Conservation (phyloP, 2,797 vertebrate species). For the Mus spretus region DNA sequence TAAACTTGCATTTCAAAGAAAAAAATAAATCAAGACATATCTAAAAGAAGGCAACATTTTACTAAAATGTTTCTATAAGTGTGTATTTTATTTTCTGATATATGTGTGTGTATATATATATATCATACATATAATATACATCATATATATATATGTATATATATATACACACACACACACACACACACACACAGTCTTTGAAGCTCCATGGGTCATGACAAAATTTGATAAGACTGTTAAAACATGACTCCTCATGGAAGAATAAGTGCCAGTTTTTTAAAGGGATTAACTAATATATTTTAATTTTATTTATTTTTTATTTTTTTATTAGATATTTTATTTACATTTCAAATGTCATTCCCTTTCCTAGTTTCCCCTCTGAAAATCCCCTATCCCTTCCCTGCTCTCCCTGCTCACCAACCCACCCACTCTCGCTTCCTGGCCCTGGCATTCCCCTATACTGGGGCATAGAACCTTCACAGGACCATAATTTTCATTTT, state of each 20-base stretch:
- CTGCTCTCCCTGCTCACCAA: too few species aligned
- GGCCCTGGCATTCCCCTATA: too few species aligned
- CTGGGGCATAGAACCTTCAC: too few species aligned
- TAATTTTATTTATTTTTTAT: not conserved
- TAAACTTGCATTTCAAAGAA: conserved; percentile 22
- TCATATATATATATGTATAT: too few species aligned
- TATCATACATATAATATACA: too few species aligned
- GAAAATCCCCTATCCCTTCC: too few species aligned
- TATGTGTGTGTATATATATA: too few species aligned
- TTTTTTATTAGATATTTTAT: too few species aligned
- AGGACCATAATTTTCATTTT: not conserved
- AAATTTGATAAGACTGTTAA: not conserved
- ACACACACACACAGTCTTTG: not conserved
- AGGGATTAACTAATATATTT: not conserved
- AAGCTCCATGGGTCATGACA: not conserved
- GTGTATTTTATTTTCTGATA: conserved; percentile 37
- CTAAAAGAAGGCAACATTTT: not conserved
- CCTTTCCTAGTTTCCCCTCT: too few species aligned
- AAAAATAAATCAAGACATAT: not conserved
- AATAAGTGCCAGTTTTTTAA: conserved; percentile 16
- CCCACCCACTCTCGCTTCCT: too few species aligned
- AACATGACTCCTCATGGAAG: not conserved
- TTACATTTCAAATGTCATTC: too few species aligned
- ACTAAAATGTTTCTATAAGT: not conserved
- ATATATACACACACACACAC: too few species aligned